Percentiles rank a stretch among this genome's conserved stretches.
phyloP scores from a whole-genome alignment of 37 sponge, comb jelly and placozoan species.

The Lycopodina hypogea region DNA sequence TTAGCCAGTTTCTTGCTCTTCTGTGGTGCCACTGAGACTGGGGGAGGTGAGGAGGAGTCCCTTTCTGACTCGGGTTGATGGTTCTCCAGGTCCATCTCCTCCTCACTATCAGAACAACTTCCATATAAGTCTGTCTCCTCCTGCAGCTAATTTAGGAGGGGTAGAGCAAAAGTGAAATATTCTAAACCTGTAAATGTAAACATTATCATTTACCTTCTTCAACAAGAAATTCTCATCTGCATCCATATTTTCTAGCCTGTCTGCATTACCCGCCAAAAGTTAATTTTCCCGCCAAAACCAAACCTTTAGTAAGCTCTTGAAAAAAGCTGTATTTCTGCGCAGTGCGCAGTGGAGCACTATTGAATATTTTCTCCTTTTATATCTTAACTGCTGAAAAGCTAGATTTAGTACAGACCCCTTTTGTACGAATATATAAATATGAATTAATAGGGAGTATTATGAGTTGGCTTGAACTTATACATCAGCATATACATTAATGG shows the following conservation, averaged over 20 bases:
- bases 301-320: too few relatives aligned
- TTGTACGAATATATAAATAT: too few relatives aligned
- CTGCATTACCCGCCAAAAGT: not conserved
- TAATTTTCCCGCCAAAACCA: not conserved
- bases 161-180: not conserved
- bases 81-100: not conserved
- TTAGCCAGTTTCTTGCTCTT: constrained; percentile 9
- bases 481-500: too few relatives aligned
- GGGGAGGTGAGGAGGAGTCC: not conserved
- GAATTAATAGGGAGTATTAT: too few relatives aligned
- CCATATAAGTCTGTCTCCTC: constrained; percentile 64
- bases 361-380: too few relatives aligned
- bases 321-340: too few relatives aligned
- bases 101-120: constrained; percentile 24
- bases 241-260: not conserved
- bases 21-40: not conserved
- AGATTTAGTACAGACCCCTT: too few relatives aligned
- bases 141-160: constrained; percentile 21
- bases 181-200: not conserved
- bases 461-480: too few relatives aligned
- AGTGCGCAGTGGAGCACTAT: too few relatives aligned
- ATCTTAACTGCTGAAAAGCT: too few relatives aligned
- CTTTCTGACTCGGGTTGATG: not conserved
- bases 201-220: not conserved
- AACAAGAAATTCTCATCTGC: not conserved